Evolutionary conservation across 1,140 invertebrate species (phyloP).

Genomic region (Spodoptera frugiperda): DNA sequence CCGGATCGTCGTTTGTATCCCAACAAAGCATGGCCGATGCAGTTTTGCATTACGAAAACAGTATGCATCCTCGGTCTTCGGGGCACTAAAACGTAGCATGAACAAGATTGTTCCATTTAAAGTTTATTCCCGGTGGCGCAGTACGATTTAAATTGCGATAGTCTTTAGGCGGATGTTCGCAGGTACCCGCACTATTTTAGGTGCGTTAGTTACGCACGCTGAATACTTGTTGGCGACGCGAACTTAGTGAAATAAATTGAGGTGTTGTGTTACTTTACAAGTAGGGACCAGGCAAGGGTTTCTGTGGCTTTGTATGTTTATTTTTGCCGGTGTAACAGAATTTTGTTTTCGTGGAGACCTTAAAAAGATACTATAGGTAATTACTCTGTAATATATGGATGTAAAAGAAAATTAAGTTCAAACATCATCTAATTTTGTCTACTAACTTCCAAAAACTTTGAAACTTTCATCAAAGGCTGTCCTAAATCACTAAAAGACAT

Average conservation of each 20-base stretch:
- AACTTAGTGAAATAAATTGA: neutral
- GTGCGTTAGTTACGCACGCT: slow-evolving; percentile 15
- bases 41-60: slow-evolving; percentile 63
- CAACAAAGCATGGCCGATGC: slow-evolving; percentile 55
- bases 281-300: slow-evolving; percentile 3
- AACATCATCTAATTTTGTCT: no score
- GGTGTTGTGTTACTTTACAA: slow-evolving; percentile 27
- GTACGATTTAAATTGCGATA: slow-evolving; percentile 39
- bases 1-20: slow-evolving; percentile 52
- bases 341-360: no score
- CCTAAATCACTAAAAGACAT: no score
- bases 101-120: slow-evolving; percentile 44
- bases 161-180: slow-evolving; percentile 22
- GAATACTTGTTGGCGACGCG: slow-evolving; percentile 16
- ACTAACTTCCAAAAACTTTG: no score
- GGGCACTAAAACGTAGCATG: slow-evolving; percentile 46
- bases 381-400: no score
- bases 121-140: slow-evolving; percentile 8
- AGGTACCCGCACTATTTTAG: slow-evolving; percentile 29
- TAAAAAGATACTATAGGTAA: no score
- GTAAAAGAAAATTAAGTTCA: no score
- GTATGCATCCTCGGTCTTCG: slow-evolving; percentile 47
- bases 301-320: neutral
- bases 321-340: no score
- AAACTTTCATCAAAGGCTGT: no score